These are phyloP conservation scores for Antigone vipio DNA, from an alignment of 2,113 vertebrate species.

Conservation along the genomic window DNA sequence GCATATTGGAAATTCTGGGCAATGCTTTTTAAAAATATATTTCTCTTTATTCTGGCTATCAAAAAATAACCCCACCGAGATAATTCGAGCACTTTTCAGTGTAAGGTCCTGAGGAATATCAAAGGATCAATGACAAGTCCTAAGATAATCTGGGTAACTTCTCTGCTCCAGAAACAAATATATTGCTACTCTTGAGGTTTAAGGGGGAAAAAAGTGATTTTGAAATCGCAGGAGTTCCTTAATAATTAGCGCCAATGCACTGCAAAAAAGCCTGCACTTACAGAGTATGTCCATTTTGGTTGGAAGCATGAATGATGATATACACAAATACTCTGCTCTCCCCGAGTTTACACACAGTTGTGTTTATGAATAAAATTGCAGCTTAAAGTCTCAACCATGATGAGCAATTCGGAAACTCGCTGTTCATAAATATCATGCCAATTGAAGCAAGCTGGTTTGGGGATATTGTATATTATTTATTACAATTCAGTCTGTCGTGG, in stretches of 20 bases:
- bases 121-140: neutral
- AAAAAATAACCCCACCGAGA: neutral
- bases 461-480: conserved; percentile 52
- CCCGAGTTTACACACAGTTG: conserved; percentile 17
- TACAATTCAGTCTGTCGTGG: conserved; percentile 44
- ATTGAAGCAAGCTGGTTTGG: conserved; percentile 42
- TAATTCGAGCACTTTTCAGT: neutral
- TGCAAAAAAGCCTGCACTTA: neutral
- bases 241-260: neutral
- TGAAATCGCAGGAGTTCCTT: neutral
- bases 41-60: neutral
- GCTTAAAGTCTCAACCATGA: neutral
- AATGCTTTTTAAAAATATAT: neutral
- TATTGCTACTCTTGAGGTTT: neutral
- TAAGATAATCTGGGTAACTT: neutral
- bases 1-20: neutral
- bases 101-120: neutral
- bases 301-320: neutral
- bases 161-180: neutral
- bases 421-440: conserved; percentile 31
- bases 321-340: neutral
- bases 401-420: conserved; percentile 44
- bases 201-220: neutral
- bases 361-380: conserved; percentile 41
- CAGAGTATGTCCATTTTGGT: neutral